A percentile compares a stretch with the other conserved stretches of the same genome.
phyloP scores from a whole-genome alignment of 2,888 invertebrate species.

The Platypus cylindrus region DNA sequence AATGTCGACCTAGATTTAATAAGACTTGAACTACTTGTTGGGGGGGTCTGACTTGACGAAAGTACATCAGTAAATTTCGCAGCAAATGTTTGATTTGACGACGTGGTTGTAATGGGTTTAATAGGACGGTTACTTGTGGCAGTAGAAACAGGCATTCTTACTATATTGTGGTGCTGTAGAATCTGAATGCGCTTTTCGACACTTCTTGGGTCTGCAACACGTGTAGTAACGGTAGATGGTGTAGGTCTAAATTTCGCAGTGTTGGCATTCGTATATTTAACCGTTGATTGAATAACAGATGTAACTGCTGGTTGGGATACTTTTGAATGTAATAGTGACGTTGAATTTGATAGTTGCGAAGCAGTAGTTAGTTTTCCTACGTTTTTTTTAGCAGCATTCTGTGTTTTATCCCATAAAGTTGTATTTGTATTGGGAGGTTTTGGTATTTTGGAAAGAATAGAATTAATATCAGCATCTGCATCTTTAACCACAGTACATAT shows the following conservation, averaged over 20 bases:
- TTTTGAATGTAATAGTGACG: slow-evolving; percentile 22
- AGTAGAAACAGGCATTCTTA: slow-evolving; percentile 34
- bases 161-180: slow-evolving; percentile 10
- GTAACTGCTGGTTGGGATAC: slow-evolving; percentile 21
- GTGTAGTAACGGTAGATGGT: slow-evolving; percentile 17
- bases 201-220: slow-evolving; percentile 39
- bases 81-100: slow-evolving; percentile 56
- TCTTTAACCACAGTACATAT: slow-evolving; percentile 90
- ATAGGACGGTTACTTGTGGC: slow-evolving; percentile 39
- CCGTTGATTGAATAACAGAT: slow-evolving; percentile 18
- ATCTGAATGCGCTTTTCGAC: slow-evolving; percentile 37
- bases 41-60: slow-evolving; percentile 12
- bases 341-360: slow-evolving; percentile 7
- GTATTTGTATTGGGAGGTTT: slow-evolving; percentile 43
- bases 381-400: slow-evolving; percentile 35
- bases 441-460: slow-evolving; percentile 53
- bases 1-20: slow-evolving; percentile 7
- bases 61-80: slow-evolving; percentile 53
- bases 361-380: slow-evolving; percentile 27
- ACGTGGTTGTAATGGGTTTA: slow-evolving; percentile 24
- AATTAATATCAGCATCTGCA: slow-evolving; percentile 82
- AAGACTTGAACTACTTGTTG: slow-evolving; percentile 8
- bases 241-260: slow-evolving; percentile 26
- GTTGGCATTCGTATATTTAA: slow-evolving; percentile 17
- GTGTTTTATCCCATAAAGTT: slow-evolving; percentile 45